These are phyloP conservation scores for Clostera curtula DNA, from an alignment of 2,888 invertebrate species.

Conservation along the genomic window DNA sequence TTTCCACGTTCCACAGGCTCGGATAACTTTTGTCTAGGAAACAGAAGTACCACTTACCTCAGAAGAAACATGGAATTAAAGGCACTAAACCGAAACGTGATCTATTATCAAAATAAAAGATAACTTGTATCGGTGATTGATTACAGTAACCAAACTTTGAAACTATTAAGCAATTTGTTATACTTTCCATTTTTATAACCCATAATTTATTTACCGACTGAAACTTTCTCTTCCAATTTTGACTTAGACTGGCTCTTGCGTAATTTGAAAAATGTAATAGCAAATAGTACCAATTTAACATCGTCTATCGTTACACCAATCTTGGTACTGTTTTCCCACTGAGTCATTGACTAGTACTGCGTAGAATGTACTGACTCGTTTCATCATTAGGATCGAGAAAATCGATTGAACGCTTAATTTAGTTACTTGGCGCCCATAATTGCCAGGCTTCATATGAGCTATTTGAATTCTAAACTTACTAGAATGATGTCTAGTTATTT, in stretches of 20 bases:
- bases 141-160: constrained; percentile 31
- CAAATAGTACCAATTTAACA: constrained; percentile 21
- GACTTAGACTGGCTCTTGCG: constrained; percentile 25
- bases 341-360: constrained; percentile 19
- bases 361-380: constrained; percentile 16
- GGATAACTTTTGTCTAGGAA: too few relatives aligned
- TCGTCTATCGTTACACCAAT: constrained; percentile 20
- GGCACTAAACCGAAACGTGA: constrained; percentile 11
- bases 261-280: constrained; percentile 25
- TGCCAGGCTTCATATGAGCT: too few relatives aligned
- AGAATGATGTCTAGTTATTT: too few relatives aligned
- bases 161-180: constrained; percentile 46
- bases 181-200: constrained; percentile 50
- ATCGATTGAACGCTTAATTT: constrained; percentile 10
- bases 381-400: constrained; percentile 13
- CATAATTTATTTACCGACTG: constrained; percentile 43
- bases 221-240: constrained; percentile 51
- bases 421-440: constrained; percentile 4
- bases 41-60: too few relatives aligned
- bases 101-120: constrained; percentile 12
- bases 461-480: too few relatives aligned
- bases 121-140: constrained; percentile 33
- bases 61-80: constrained; percentile 11
- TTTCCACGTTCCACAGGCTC: too few relatives aligned
- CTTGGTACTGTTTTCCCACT: constrained; percentile 12